phyloP scores from a whole-genome alignment of 2,888 invertebrate species.

The Invenusta paracnida region DNA sequence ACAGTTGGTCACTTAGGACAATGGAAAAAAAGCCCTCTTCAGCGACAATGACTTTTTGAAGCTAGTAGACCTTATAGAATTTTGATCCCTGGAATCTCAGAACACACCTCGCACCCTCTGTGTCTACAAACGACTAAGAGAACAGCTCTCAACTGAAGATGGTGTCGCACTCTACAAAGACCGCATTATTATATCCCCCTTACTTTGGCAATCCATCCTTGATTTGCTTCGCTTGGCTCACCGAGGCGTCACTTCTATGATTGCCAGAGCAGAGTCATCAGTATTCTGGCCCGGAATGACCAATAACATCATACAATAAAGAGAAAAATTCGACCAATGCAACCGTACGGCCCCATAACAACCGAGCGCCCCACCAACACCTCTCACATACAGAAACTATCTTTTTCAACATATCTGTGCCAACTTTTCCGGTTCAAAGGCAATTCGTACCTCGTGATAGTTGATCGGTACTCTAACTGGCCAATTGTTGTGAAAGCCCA shows the following conservation, averaged over 20 bases:
- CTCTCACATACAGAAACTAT: constrained; percentile 46
- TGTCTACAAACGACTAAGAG: not conserved
- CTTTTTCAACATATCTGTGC: constrained; percentile 47
- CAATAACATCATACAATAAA: not conserved
- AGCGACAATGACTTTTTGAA: not conserved
- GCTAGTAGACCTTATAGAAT: not conserved
- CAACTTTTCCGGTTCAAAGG: constrained; percentile 47
- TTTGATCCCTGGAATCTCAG: not conserved
- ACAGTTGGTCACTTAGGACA: not conserved
- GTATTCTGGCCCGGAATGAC: constrained; percentile 50
- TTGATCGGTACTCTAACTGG: constrained; percentile 49
- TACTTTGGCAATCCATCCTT: not conserved
- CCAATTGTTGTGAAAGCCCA: constrained; percentile 47
- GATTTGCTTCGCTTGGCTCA: not conserved
- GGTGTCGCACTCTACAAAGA: constrained; percentile 25
- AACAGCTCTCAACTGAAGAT: not conserved
- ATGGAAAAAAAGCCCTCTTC: not conserved
- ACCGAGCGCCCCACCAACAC: constrained; percentile 47
- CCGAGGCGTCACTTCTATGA: constrained; percentile 11
- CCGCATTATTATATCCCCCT: not conserved
- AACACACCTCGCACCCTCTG: constrained; percentile 38
- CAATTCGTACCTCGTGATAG: constrained; percentile 47
- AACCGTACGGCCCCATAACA: constrained; percentile 47
- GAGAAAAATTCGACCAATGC: constrained; percentile 45
- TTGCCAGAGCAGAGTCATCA: constrained; percentile 47